Conservation (phyloP, 2,113 vertebrate genomes). For the Atractosteus spatula region DNA sequence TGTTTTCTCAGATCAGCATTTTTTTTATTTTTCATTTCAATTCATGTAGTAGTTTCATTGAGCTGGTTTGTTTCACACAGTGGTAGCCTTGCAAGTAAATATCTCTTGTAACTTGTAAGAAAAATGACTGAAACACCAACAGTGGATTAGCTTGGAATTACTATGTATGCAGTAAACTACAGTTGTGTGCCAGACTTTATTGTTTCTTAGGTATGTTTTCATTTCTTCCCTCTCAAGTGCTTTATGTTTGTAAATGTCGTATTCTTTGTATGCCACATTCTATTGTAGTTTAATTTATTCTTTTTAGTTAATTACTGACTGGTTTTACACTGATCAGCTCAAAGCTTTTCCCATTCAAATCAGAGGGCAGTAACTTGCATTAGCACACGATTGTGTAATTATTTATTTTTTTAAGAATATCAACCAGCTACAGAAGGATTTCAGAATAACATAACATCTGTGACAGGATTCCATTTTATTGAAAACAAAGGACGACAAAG, state of each 20-base stretch:
- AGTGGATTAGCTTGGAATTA: background rate
- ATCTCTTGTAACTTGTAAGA: background rate
- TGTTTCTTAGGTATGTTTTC: slow-evolving; percentile 4
- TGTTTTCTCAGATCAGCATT: slow-evolving; percentile 11
- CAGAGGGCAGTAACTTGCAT: background rate
- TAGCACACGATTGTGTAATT: slow-evolving; percentile 19
- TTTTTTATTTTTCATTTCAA: background rate
- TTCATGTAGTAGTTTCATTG: background rate
- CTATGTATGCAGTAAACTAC: background rate
- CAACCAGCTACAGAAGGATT: background rate
- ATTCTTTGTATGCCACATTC: slow-evolving; percentile 25
- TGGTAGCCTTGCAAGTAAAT: background rate
- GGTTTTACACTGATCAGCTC: slow-evolving; percentile 8
- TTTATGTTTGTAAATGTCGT: slow-evolving; percentile 44
- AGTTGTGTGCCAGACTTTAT: background rate
- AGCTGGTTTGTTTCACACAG: background rate
- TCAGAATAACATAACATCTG: background rate
- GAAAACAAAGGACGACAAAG: background rate
- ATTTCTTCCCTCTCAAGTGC: slow-evolving; percentile 29
- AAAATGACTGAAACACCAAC: slow-evolving; percentile 11
- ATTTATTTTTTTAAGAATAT: slow-evolving; percentile 25
- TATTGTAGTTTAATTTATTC: slow-evolving; percentile 41
- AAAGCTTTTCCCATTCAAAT: background rate
- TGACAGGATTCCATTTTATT: background rate
- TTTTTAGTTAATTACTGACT: slow-evolving; percentile 19